These are phyloP conservation scores for Rhinatrema bivittatum DNA, from an alignment of 2,797 vertebrate genomes.

Conservation along the genomic window DNA sequence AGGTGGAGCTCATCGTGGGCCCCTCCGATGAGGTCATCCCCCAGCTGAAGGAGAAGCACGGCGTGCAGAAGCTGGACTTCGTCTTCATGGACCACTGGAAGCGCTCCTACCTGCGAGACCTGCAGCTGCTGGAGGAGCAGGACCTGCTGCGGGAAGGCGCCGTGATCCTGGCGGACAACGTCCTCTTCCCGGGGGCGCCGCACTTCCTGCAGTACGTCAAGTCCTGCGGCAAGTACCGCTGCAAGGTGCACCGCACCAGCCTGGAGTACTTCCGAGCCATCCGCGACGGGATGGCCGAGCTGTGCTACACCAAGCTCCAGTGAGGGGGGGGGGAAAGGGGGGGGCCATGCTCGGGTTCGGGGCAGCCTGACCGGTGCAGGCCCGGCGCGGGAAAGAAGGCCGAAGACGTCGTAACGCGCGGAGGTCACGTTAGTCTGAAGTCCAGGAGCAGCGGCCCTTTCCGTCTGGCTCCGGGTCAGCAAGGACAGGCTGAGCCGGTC, in stretches of 20 bases:
- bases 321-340: background rate
- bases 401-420: background rate
- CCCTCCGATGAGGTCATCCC: slow-evolving; percentile 83
- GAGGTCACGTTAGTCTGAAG: too few species aligned
- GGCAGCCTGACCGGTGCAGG: background rate
- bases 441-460: too few species aligned
- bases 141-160: slow-evolving; percentile 73
- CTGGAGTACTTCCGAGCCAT: slow-evolving; percentile 84
- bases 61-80: slow-evolving; percentile 66
- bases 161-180: slow-evolving; percentile 78
- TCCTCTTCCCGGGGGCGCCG: slow-evolving; percentile 86
- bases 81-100: slow-evolving; percentile 91
- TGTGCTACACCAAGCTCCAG: slow-evolving; percentile 60
- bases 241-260: slow-evolving; percentile 73
- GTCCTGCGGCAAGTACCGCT: slow-evolving; percentile 70
- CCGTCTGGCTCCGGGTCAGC: too few species aligned
- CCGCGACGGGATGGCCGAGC: slow-evolving; percentile 81
- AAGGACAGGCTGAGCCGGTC: too few species aligned
- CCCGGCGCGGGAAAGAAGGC: background rate
- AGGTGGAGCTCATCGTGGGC: slow-evolving; percentile 85
- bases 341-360: background rate
- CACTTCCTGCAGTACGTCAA: slow-evolving; percentile 75
- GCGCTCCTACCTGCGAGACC: slow-evolving; percentile 76
- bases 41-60: slow-evolving; percentile 55
- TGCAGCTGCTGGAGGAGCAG: slow-evolving; percentile 75